phyloP scores from a whole-genome alignment of 2,888 invertebrate species.

The Heliconius cydno region DNA sequence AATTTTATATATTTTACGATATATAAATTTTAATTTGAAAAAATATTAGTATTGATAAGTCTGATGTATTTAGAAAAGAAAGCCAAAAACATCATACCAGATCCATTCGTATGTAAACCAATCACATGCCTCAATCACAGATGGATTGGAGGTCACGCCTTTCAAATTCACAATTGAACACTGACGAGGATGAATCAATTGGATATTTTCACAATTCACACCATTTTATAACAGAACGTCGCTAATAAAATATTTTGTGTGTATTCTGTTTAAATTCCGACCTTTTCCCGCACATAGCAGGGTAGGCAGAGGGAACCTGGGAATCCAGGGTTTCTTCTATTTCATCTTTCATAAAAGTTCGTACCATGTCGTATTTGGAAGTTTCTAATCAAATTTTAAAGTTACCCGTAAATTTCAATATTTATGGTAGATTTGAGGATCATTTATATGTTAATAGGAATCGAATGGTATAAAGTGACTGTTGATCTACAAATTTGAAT shows the following conservation, averaged over 20 bases:
- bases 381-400: background rate
- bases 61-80: background rate
- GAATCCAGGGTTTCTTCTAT: no score
- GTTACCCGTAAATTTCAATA: constrained; percentile 4
- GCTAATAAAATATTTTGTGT: background rate
- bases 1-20: no score
- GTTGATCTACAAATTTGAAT: background rate
- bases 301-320: no score
- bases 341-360: background rate
- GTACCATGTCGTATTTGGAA: constrained; percentile 1
- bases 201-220: background rate
- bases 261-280: background rate
- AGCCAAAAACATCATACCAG: background rate
- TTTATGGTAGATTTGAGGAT: background rate
- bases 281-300: no score
- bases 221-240: background rate
- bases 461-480: background rate
- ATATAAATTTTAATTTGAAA: background rate
- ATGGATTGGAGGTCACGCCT: constrained; percentile 16
- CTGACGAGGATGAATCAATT: constrained; percentile 19
- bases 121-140: constrained; percentile 20
- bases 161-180: background rate
- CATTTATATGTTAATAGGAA: background rate
- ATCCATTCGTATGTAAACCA: constrained; percentile 7
- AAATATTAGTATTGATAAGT: background rate